Percentiles rank a stretch among this genome's conserved stretches.
Conservation (phyloP, 2,888 invertebrate species). For the Tenodera sinensis region DNA sequence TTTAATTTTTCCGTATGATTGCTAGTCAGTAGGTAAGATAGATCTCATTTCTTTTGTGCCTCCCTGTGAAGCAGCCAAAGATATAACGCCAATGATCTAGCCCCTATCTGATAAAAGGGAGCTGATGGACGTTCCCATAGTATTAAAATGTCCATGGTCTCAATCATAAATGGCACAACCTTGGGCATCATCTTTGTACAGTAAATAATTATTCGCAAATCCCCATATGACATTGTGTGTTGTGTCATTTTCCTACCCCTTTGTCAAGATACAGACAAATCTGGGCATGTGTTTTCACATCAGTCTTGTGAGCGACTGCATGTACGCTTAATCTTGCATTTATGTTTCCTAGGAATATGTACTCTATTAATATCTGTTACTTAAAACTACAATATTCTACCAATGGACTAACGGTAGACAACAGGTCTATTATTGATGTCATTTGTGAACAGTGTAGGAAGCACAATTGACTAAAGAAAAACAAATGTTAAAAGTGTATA, state of each 20-base stretch:
- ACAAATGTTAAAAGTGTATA: slow-evolving; percentile 22
- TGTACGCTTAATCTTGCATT: slow-evolving; percentile 38
- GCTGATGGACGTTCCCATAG: background rate
- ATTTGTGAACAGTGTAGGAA: slow-evolving; percentile 23
- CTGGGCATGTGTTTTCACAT: slow-evolving; percentile 31
- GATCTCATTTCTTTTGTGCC: slow-evolving; percentile 24
- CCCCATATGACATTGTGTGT: slow-evolving; percentile 15
- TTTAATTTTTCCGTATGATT: slow-evolving; percentile 27
- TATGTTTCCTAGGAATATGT: slow-evolving; percentile 43
- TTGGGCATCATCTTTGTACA: background rate
- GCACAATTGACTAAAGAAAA: slow-evolving; percentile 6
- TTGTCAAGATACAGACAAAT: slow-evolving; percentile 22
- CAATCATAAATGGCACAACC: background rate
- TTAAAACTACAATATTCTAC: slow-evolving; percentile 33
- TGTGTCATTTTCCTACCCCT: slow-evolving; percentile 4
- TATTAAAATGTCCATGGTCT: slow-evolving; percentile 15
- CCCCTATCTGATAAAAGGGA: background rate
- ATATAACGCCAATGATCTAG: background rate
- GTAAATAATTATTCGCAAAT: slow-evolving; percentile 1
- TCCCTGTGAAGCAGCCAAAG: background rate
- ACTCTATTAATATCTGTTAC: slow-evolving; percentile 45
- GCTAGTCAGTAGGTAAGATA: slow-evolving; percentile 22
- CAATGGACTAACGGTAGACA: slow-evolving; percentile 19
- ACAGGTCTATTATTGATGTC: slow-evolving; percentile 4
- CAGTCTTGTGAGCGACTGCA: slow-evolving; percentile 23